phyloP scores from a whole-genome alignment of 2,888 invertebrate species.

The Holacanthella duospinosa region DNA sequence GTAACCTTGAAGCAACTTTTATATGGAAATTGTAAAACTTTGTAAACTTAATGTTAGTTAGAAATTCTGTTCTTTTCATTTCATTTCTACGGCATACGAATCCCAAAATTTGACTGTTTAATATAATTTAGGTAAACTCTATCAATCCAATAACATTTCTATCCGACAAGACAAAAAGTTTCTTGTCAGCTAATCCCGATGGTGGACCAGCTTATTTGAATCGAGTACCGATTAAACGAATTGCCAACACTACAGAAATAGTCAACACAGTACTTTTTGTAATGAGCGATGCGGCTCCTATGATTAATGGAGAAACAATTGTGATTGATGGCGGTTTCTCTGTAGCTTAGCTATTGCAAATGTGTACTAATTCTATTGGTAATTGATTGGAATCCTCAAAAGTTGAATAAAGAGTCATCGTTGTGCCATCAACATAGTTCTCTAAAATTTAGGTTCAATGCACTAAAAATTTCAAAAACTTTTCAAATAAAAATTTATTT shows the following conservation, averaged over 20 bases:
- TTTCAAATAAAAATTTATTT: too few species aligned
- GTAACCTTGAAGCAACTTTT: too few species aligned
- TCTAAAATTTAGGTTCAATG: too few species aligned
- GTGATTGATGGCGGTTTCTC: constrained; percentile 44
- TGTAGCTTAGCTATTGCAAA: constrained; percentile 9
- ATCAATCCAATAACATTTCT: constrained; percentile 48
- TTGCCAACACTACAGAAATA: constrained; percentile 46
- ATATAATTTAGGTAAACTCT: constrained; percentile 42
- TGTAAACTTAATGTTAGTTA: too few species aligned
- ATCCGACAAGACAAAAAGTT: constrained; percentile 45
- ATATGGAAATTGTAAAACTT: too few species aligned
- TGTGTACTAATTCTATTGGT: not conserved
- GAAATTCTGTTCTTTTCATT: too few species aligned
- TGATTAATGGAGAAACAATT: constrained; percentile 44
- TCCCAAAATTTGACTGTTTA: too few species aligned
- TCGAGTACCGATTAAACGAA: constrained; percentile 44
- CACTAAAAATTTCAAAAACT: too few species aligned
- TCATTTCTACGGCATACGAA: too few species aligned
- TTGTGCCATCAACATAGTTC: too few species aligned
- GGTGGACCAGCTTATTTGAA: constrained; percentile 40
- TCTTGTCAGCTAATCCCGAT: constrained; percentile 43
- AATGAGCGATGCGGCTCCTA: constrained; percentile 44
- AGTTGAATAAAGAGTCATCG: too few species aligned
- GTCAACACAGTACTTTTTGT: constrained; percentile 45
- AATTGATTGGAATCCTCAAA: not conserved